Evolutionary conservation across 2,888 invertebrate genomes (phyloP).

Genomic region (Spicauda simplicius): DNA sequence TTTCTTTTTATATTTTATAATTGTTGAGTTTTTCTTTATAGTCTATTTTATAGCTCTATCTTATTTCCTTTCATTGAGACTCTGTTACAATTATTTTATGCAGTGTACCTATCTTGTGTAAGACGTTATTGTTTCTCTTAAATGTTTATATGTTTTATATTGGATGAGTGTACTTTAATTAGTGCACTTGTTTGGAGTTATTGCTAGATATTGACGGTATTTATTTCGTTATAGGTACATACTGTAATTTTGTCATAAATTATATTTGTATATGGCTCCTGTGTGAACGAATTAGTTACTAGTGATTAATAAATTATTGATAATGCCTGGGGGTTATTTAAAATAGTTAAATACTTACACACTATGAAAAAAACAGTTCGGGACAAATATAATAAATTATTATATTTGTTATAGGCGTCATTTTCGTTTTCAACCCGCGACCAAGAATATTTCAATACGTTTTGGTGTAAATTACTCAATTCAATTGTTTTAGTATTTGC

Average conservation of each 20-base stretch:
- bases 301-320: slow-evolving; percentile 13
- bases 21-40: slow-evolving; percentile 55
- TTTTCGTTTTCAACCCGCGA: slow-evolving; percentile 23
- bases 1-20: slow-evolving; percentile 67
- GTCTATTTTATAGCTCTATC: slow-evolving; percentile 37
- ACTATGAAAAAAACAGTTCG: background rate
- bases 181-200: background rate
- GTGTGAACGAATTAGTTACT: slow-evolving; percentile 29
- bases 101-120: slow-evolving; percentile 2
- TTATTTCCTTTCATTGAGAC: slow-evolving; percentile 23
- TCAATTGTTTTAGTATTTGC: slow-evolving; percentile 12
- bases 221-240: background rate
- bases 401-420: background rate
- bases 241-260: slow-evolving; percentile 16
- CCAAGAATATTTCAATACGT: slow-evolving; percentile 19
- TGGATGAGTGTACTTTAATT: background rate
- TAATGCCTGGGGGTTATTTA: slow-evolving; percentile 21
- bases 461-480: slow-evolving; percentile 2
- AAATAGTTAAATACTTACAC: background rate
- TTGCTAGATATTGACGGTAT: background rate
- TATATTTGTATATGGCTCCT: slow-evolving; percentile 21
- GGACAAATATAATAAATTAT: slow-evolving; percentile 5
- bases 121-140: slow-evolving; percentile 6
- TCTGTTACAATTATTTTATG: background rate
- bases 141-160: background rate